Percentiles rank a stretch among this genome's conserved stretches.
Conservation (phyloP, 2,797 vertebrate species). For the Helarctos malayanus region DNA sequence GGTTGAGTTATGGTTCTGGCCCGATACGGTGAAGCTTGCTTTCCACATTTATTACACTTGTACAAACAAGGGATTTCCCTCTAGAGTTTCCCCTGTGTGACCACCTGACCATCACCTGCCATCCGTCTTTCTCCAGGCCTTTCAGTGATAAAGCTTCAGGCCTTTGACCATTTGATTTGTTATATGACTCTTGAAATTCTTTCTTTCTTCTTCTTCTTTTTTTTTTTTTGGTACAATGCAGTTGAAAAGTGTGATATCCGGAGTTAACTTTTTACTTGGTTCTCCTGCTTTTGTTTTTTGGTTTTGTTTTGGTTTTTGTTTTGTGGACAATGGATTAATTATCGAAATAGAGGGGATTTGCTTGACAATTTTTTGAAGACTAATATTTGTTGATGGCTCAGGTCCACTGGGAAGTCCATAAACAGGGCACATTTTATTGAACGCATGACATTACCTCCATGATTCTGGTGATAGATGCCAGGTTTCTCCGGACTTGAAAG, state of each 20-base stretch:
- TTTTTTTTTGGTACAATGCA: not conserved
- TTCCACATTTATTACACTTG: not conserved
- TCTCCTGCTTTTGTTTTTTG: not conserved
- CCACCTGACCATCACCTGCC: not conserved
- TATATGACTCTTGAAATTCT: not conserved
- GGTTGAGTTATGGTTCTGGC: not conserved
- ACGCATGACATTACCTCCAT: conserved; percentile 90
- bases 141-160: not conserved
- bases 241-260: not conserved
- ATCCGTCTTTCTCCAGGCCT: not conserved
- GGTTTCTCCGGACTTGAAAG: conserved; percentile 95
- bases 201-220: not conserved
- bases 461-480: conserved; percentile 93
- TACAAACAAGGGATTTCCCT: not conserved
- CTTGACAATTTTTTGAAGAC: not conserved
- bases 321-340: not conserved
- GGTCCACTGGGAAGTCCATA: not conserved
- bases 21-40: not conserved
- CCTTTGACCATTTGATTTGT: conserved; percentile 22
- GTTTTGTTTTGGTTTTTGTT: not conserved
- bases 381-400: not conserved
- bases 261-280: not conserved
- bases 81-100: not conserved
- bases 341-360: not conserved
- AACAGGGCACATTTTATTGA: not conserved